These are phyloP conservation scores for zebrafish (Danio rerio) DNA, from an alignment of 2,113 vertebrate genomes.

Conservation along the genomic window GRCz12tu NC_133176.1:4392501-4393000, in stretches of 20 bases:
- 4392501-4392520: not conserved
- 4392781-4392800: not conserved
- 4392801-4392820: slow-evolving; percentile 3
- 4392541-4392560: not conserved
- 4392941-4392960: slow-evolving; percentile 17
- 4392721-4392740: not conserved
- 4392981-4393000: not conserved
- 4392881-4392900: slow-evolving; percentile 40
- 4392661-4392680: not conserved
- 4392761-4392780: not conserved
- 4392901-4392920: slow-evolving; percentile 23
- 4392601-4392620: not conserved
- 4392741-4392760: not conserved
- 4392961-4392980: slow-evolving; percentile 43
- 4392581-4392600: not conserved
- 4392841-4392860: slow-evolving; percentile 22
- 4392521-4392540: not conserved
- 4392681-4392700: not conserved
- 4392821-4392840: not conserved
- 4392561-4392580: not conserved
- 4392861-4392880: slow-evolving; percentile 32
- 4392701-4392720: not conserved
- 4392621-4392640: not conserved
- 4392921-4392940: slow-evolving; percentile 40
- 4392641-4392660: not conserved